A percentile compares a stretch with the other conserved stretches of the same genome.
Evolutionary conservation across 1,140 invertebrate species (phyloP).

Genomic region (Homalodisca vitripennis): DNA sequence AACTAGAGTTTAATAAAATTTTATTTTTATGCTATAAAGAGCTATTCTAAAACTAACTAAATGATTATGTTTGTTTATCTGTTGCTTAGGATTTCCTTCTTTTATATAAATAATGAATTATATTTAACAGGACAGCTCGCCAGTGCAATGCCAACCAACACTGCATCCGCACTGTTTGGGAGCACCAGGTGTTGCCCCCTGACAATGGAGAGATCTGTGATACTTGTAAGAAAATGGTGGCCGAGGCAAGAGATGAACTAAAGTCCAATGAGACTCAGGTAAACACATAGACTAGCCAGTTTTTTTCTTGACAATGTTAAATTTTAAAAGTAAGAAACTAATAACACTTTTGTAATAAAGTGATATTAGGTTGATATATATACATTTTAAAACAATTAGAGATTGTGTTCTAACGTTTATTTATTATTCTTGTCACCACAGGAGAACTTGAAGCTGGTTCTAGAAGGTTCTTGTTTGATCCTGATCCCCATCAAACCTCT

Average conservation of each 20-base stretch:
- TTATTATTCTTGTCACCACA: constrained; percentile 47
- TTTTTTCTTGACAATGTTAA: no score
- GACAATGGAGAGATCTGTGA: constrained; percentile 79
- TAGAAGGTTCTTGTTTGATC: constrained; percentile 79
- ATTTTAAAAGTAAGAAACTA: constrained; percentile 34
- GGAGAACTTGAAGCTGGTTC: constrained; percentile 82
- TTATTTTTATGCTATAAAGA: neutral
- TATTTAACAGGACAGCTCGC: constrained; percentile 58
- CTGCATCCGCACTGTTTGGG: constrained; percentile 83
- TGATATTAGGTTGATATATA: neutral
- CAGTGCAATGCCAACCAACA: constrained; percentile 72
- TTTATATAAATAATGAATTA: neutral
- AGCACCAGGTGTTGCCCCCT: constrained; percentile 61
- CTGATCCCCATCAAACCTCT: constrained; percentile 76
- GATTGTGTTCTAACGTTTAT: neutral
- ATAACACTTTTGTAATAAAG: neutral
- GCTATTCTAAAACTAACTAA: no score
- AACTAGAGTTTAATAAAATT: neutral
- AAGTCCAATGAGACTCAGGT: constrained; percentile 84
- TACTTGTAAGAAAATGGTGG: constrained; percentile 87
- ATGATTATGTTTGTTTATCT: no score
- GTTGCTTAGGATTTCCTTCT: neutral
- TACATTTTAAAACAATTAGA: neutral
- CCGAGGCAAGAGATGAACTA: constrained; percentile 81
- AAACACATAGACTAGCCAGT: no score